Evolutionary conservation across 1,140 invertebrate genomes (phyloP).

Genomic region (Leptestheria dahalacensis): DNA sequence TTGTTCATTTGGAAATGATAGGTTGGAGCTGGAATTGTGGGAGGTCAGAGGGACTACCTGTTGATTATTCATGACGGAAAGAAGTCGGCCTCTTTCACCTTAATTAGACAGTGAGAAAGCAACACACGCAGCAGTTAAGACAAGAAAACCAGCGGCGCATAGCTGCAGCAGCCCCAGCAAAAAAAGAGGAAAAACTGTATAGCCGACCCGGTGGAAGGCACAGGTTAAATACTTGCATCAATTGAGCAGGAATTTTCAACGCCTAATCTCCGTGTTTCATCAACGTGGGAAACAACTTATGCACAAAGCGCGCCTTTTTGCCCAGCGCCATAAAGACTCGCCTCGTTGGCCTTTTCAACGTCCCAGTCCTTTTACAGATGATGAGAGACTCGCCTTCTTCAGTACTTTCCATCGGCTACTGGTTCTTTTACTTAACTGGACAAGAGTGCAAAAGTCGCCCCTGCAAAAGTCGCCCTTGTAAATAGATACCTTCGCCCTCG

Average conservation of each 20-base stretch:
- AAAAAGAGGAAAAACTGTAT: neutral
- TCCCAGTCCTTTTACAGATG: too few relatives aligned
- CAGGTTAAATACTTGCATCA: neutral
- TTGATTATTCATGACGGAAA: neutral
- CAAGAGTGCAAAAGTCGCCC: too few relatives aligned
- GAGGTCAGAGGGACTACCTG: neutral
- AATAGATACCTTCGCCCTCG: too few relatives aligned
- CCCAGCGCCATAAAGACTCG: too few relatives aligned
- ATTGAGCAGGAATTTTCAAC: neutral
- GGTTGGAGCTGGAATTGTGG: neutral
- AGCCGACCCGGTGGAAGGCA: too few relatives aligned
- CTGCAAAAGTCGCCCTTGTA: too few relatives aligned
- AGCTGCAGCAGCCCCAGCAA: neutral
- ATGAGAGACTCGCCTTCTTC: too few relatives aligned
- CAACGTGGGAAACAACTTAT: neutral
- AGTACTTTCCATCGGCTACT: too few relatives aligned
- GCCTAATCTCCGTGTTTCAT: neutral
- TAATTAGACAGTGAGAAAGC: neutral
- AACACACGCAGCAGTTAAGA: neutral
- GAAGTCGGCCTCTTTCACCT: neutral
- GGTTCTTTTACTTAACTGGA: too few relatives aligned
- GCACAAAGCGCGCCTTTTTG: neutral
- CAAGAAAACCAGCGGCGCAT: neutral
- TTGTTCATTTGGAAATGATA: too few relatives aligned
- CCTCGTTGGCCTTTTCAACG: too few relatives aligned